These are phyloP conservation scores for Oxyura jamaicensis DNA, from an alignment of 2,113 vertebrate genomes.

Conservation along the genomic window DNA sequence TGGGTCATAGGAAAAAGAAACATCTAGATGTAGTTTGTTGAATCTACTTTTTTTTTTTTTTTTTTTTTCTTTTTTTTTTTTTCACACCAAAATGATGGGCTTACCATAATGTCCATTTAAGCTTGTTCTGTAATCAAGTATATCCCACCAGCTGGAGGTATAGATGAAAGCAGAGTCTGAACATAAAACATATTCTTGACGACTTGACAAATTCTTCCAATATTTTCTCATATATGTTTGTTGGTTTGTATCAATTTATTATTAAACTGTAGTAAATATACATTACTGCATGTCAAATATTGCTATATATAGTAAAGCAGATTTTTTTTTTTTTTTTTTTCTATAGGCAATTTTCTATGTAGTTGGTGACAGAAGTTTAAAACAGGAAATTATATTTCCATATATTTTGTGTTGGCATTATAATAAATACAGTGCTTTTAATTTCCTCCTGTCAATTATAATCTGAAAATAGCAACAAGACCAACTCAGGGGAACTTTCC, in stretches of 20 bases:
- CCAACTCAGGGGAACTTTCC: neutral
- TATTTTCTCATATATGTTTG: neutral
- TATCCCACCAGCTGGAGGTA: neutral
- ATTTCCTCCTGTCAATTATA: neutral
- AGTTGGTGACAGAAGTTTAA: neutral
- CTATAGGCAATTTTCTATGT: neutral
- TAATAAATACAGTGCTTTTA: neutral
- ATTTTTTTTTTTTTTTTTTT: neutral
- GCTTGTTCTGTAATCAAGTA: neutral
- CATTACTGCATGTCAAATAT: neutral
- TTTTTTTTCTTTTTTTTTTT: conserved; percentile 5
- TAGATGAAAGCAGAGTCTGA: neutral
- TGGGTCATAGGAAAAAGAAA: neutral
- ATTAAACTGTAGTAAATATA: neutral
- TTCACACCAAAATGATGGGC: neutral
- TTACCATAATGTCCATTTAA: neutral
- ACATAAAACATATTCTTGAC: neutral
- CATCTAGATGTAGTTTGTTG: neutral
- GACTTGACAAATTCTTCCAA: neutral
- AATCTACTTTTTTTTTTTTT: no score
- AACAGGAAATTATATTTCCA: neutral
- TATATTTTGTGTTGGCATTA: neutral
- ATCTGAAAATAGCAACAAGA: neutral
- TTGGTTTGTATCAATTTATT: neutral
- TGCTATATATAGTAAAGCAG: neutral